phyloP scores from a whole-genome alignment of 2,888 invertebrate species.

The Endomychus coccineus region DNA sequence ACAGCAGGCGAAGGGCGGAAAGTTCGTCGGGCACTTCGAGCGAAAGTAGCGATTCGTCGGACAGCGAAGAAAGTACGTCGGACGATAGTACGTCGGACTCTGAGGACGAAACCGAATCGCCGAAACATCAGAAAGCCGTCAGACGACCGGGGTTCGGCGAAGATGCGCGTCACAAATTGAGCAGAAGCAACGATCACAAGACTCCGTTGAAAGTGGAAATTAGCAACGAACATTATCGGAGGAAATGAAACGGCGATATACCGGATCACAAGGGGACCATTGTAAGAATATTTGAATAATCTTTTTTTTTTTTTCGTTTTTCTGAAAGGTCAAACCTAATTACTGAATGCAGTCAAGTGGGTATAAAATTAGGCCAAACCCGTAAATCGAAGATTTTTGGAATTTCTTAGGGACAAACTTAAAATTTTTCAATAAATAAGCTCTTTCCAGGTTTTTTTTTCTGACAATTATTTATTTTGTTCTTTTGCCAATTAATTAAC shows the following conservation, averaged over 20 bases:
- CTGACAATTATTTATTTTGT: too few species aligned
- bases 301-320: too few species aligned
- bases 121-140: slow-evolving; percentile 3
- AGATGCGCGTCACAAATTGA: slow-evolving; percentile 17
- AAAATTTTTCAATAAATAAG: too few species aligned
- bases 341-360: too few species aligned
- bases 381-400: too few species aligned
- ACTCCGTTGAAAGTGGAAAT: slow-evolving; percentile 32
- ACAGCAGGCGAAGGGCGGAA: slow-evolving; percentile 17
- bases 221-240: slow-evolving; percentile 34
- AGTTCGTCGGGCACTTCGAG: slow-evolving; percentile 16
- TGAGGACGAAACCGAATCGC: slow-evolving; percentile 11
- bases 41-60: slow-evolving; percentile 7
- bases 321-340: too few species aligned
- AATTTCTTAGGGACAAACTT: too few species aligned
- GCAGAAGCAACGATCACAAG: slow-evolving; percentile 26
- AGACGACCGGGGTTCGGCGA: slow-evolving; percentile 31
- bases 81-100: slow-evolving; percentile 14
- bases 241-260: slow-evolving; percentile 14
- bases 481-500: too few species aligned
- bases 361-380: too few species aligned
- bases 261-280: too few species aligned
- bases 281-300: too few species aligned
- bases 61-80: slow-evolving; percentile 7
- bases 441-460: too few species aligned